These are phyloP conservation scores for Heliopora coerulea DNA, from an alignment of 92 coral and sea anemone genomes.

Conservation along the genomic window DNA sequence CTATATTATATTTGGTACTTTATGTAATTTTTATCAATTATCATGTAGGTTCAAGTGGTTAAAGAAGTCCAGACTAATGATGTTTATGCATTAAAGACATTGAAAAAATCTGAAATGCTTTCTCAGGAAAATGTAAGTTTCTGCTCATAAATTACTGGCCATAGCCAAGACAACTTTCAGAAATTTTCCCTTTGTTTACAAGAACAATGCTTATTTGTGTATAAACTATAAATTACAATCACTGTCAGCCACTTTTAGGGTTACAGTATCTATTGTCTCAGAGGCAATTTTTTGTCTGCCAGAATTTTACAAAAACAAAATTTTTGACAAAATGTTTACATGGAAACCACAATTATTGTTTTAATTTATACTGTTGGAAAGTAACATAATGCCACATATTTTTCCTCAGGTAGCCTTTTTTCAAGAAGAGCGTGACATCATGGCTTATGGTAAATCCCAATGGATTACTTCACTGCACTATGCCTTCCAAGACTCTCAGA, in stretches of 20 bases:
- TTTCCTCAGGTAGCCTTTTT: constrained; percentile 81
- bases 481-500: constrained; percentile 87
- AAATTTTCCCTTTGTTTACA: not conserved
- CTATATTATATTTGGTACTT: no score
- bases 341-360: no score
- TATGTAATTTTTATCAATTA: not conserved
- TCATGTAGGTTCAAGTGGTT: constrained; percentile 90
- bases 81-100: constrained; percentile 95
- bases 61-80: constrained; percentile 81
- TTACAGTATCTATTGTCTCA: no score
- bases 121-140: constrained; percentile 97
- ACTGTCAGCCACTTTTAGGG: no score
- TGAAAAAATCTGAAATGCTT: constrained; percentile 84
- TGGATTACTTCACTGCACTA: constrained; percentile 96
- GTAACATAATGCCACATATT: no score
- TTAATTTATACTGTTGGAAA: no score
- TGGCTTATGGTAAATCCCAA: constrained; percentile 85
- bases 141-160: not conserved
- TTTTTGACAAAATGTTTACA: no score
- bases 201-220: no score
- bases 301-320: no score
- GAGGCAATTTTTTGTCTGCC: no score
- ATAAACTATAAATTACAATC: no score
- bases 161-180: not conserved
- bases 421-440: constrained; percentile 96